Percentiles rank a stretch among this genome's conserved stretches.
Conservation (phyloP, 2,888 invertebrate species). For the Rhagonycha lutea region DNA sequence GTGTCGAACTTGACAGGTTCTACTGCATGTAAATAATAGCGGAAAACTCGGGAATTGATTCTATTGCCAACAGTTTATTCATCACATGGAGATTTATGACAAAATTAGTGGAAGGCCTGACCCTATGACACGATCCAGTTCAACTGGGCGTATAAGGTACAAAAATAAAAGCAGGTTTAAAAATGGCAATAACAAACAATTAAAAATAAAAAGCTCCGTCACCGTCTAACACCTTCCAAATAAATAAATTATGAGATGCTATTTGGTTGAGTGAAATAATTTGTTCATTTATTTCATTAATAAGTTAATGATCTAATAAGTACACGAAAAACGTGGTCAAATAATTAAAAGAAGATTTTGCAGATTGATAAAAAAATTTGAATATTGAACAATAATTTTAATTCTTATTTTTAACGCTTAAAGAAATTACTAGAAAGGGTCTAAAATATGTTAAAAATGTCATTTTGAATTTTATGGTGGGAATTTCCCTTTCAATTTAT, state of each 20-base stretch:
- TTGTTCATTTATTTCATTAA: background rate
- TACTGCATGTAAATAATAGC: no score
- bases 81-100: background rate
- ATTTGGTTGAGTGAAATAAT: no score
- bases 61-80: no score
- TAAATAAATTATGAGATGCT: no score
- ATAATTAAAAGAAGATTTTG: background rate
- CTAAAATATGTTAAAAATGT: no score
- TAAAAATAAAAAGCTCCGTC: background rate
- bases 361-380: background rate
- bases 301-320: background rate
- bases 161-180: background rate
- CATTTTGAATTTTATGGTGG: no score
- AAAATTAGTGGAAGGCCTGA: background rate
- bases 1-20: no score
- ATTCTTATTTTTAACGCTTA: background rate
- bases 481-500: no score
- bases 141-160: background rate
- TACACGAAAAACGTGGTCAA: background rate
- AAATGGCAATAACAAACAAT: background rate
- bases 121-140: background rate
- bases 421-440: no score
- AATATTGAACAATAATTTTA: background rate
- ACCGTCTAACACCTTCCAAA: background rate
- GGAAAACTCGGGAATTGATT: no score